Evolutionary conservation across 2,797 vertebrate genomes (phyloP).

Genomic region (Danio kyathit): DNA sequence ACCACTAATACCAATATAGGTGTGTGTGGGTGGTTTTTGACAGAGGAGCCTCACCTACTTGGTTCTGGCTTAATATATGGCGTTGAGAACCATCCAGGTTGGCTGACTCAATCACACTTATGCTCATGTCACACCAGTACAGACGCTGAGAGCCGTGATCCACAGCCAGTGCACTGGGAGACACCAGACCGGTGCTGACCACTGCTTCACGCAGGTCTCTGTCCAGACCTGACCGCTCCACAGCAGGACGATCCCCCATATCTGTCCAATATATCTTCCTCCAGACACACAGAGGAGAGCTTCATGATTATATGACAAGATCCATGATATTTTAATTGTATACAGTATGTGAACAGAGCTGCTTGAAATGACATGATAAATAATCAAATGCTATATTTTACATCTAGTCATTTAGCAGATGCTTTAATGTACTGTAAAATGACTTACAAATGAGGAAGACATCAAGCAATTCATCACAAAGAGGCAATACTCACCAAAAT

Average conservation of each 20-base stretch:
- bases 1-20: too few species aligned
- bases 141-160: slow-evolving; percentile 85
- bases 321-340: not conserved
- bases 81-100: slow-evolving; percentile 88
- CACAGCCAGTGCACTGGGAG: slow-evolving; percentile 88
- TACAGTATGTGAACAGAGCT: not conserved
- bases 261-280: slow-evolving; percentile 97
- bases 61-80: slow-evolving; percentile 85
- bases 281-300: slow-evolving; percentile 66
- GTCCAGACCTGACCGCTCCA: slow-evolving; percentile 86
- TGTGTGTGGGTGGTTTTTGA: slow-evolving; percentile 5
- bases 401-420: too few species aligned
- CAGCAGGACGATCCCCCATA: slow-evolving; percentile 79
- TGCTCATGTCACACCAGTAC: slow-evolving; percentile 90
- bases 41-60: slow-evolving; percentile 94
- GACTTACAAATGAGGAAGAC: too few species aligned
- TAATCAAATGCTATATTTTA: too few species aligned
- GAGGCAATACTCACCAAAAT: too few species aligned
- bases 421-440: too few species aligned
- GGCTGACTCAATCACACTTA: slow-evolving; percentile 83
- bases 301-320: not conserved
- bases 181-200: slow-evolving; percentile 78
- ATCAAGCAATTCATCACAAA: too few species aligned
- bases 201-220: slow-evolving; percentile 79
- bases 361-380: too few species aligned